Evolutionary conservation across 2,113 vertebrate genomes (phyloP), one percentile per base, ranked within the genome.

Genomic region (Drymodes brunneopygia): DNA sequence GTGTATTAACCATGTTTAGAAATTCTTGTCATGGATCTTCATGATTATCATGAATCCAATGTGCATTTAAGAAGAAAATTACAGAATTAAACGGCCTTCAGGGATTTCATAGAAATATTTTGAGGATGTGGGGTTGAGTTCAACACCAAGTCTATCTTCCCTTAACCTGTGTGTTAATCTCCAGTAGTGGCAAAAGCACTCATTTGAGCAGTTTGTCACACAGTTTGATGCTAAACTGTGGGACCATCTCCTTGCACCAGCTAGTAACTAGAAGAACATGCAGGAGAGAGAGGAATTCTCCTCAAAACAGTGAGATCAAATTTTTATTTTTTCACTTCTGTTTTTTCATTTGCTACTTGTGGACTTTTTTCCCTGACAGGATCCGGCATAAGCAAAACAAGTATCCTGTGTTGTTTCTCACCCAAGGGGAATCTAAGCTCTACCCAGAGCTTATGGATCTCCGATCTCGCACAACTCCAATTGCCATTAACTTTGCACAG

Each of bases 401-500:
- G 96, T 99, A 99, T 75, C 99, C 99, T 40, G 99, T 99, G 97
- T 98, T 99, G 57, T 99, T 99, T 96, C 98, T 99, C 87, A 99
- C 99, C 80, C 99, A 99, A 98, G 99, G 99, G 44, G 98, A 99
- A 85, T 98, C 99, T 20, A 95, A 98, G 2, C 96, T 97, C 81
- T 99, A 99, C 53, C 99, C 99, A 31, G 99, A 99, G 91, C 96
- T 99, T 19, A 99, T 99, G 99, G 99, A 99, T 97, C 98, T 99
- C 70, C 97, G 99, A 75, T 99, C 98, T 96, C 98, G 98, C 91
- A 99, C 98, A 82, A 99, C 99, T 31, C 97, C 99, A 51, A 98
- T 99, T 66, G 99, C 99, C 88, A 99, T 99, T 92, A 99, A 98
- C 94, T 99, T 99, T 90, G 99, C 99, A 82, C 98, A 99, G 95